phyloP scores from a whole-genome alignment of 2,113 vertebrate genomes.

The Petrocephalus microphthalmus region DNA sequence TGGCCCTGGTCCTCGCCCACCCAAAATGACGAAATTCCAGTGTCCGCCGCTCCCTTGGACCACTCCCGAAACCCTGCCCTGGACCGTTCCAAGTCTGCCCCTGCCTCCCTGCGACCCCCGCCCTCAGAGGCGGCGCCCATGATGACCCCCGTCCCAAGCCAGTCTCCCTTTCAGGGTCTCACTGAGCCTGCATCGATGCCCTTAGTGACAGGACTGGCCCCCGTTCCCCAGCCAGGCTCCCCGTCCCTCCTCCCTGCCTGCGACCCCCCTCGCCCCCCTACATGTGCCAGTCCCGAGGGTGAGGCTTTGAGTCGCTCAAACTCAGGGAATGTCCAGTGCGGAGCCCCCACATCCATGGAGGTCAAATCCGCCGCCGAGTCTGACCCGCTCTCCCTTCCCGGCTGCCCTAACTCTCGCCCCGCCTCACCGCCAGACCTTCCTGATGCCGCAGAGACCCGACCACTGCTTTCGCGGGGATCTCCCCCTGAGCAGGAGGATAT shows the following conservation, averaged over 20 bases:
- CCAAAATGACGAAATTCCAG: constrained; percentile 62
- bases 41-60: constrained; percentile 58
- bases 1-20: constrained; percentile 71
- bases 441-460: constrained; percentile 23
- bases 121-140: constrained; percentile 43
- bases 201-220: constrained; percentile 22
- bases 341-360: constrained; percentile 23
- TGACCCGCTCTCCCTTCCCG: not conserved
- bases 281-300: constrained; percentile 29
- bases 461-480: constrained; percentile 3
- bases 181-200: constrained; percentile 29
- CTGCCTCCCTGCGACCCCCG: constrained; percentile 57
- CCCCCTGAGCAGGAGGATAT: not conserved
- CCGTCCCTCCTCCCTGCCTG: constrained; percentile 18
- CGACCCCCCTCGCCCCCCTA: not conserved
- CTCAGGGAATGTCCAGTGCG: constrained; percentile 22
- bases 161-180: constrained; percentile 43
- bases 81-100: constrained; percentile 62
- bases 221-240: constrained; percentile 24
- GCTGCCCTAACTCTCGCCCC: constrained; percentile 34
- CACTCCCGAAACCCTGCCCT: constrained; percentile 53
- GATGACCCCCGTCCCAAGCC: constrained; percentile 44
- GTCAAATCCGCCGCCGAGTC: constrained; percentile 1
- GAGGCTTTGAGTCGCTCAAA: not conserved
- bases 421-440: constrained; percentile 42